A percentile compares a stretch with the other conserved stretches of the same genome.
phyloP scores from a whole-genome alignment of 2,113 vertebrate genomes.

The Eulacestoma nigropectus region DNA sequence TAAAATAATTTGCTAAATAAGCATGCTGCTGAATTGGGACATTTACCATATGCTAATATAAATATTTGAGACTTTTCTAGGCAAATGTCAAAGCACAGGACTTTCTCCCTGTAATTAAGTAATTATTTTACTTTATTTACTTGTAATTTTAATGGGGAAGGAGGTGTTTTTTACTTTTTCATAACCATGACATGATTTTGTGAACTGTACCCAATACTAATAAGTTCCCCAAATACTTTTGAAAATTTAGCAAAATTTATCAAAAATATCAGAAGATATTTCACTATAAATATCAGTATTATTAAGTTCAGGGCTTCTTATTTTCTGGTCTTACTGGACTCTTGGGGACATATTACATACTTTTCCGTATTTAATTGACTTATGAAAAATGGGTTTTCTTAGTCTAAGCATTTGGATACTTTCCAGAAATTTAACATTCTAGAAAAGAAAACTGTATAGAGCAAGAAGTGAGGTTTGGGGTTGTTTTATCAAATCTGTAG shows the following conservation, averaged over 20 bases:
- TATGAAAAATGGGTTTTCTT: not conserved
- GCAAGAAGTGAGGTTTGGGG: not conserved
- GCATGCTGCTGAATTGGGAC: not conserved
- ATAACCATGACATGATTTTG: not conserved
- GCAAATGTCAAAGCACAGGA: not conserved
- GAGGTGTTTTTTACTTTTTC: not conserved
- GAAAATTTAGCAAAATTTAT: not conserved
- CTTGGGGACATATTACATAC: not conserved
- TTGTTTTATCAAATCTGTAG: not conserved
- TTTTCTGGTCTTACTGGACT: not conserved
- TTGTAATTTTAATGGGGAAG: not conserved
- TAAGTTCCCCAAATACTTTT: not conserved
- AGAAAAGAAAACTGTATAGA: not conserved
- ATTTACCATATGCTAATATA: not conserved
- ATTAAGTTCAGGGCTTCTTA: not conserved
- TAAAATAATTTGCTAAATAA: not conserved
- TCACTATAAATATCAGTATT: not conserved
- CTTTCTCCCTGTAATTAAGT: not conserved
- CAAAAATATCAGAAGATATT: not conserved
- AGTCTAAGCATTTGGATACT: not conserved
- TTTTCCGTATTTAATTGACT: not conserved
- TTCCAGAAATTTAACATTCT: not conserved
- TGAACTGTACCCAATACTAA: not conserved
- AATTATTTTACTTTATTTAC: not conserved
- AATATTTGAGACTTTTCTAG: not conserved